Conservation (phyloP, 1,140 invertebrate species). For the Eumeta japonica region DNA sequence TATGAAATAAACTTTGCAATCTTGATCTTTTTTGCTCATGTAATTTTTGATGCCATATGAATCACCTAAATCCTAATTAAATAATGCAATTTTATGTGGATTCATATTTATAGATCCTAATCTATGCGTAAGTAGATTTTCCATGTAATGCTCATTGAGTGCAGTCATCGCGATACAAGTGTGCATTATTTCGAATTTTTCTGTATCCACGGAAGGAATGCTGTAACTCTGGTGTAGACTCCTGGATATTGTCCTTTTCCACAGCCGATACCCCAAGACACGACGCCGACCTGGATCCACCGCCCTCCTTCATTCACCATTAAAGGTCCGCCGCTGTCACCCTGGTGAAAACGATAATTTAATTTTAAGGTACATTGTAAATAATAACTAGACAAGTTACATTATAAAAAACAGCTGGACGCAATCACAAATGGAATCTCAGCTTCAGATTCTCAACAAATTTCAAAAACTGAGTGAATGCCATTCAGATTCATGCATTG, state of each 20-base stretch:
- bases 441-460: too few species aligned
- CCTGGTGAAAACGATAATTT: slow-evolving; percentile 65
- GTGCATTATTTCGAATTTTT: slow-evolving; percentile 46
- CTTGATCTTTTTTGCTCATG: neutral
- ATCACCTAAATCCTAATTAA: too few species aligned
- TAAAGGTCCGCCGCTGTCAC: slow-evolving; percentile 88
- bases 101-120: too few species aligned
- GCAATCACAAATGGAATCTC: too few species aligned
- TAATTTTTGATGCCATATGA: too few species aligned
- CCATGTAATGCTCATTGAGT: too few species aligned
- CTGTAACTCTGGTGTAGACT: slow-evolving; percentile 77
- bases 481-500: too few species aligned
- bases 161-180: neutral
- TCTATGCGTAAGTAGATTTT: too few species aligned
- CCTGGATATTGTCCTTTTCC: slow-evolving; percentile 89
- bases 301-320: slow-evolving; percentile 75
- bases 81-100: too few species aligned
- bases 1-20: neutral
- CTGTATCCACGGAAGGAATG: slow-evolving; percentile 53
- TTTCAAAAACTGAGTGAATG: too few species aligned
- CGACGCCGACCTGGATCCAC: slow-evolving; percentile 85
- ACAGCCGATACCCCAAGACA: slow-evolving; percentile 92
- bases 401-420: too few species aligned
- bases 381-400: slow-evolving; percentile 1
- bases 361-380: too few species aligned